Conservation (phyloP, 2,888 invertebrate species). For the Suillia variegata region DNA sequence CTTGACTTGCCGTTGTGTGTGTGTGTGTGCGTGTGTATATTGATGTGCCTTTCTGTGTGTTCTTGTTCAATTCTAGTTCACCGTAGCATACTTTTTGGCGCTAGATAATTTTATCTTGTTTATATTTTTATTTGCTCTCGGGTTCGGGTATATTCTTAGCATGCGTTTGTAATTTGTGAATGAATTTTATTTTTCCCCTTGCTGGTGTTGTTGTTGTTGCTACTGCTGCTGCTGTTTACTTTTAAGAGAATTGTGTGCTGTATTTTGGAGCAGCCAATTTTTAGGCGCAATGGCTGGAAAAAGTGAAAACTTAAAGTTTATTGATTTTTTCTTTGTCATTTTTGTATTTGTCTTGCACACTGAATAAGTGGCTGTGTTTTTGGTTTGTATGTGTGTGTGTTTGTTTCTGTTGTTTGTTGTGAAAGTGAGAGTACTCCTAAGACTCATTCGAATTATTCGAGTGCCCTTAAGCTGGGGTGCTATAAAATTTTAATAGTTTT, state of each 20-base stretch:
- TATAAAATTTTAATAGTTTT: constrained; percentile 11
- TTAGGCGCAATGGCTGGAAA: neutral
- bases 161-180: constrained; percentile 14
- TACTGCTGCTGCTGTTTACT: neutral
- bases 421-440: no score
- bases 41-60: neutral
- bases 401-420: neutral
- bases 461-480: neutral
- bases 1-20: neutral
- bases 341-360: neutral
- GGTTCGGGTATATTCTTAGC: neutral
- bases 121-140: neutral
- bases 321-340: neutral
- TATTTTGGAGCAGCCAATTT: neutral
- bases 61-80: no score
- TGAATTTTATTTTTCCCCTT: constrained; percentile 15
- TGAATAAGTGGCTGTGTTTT: neutral
- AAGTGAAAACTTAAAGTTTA: neutral
- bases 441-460: constrained; percentile 3
- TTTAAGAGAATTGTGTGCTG: neutral
- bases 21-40: neutral
- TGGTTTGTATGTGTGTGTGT: neutral
- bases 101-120: neutral
- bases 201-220: neutral
- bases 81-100: constrained; percentile 6